A percentile compares a stretch with the other conserved stretches of the same genome.
Evolutionary conservation across 2,113 vertebrate genomes (phyloP).

Genomic region (Colossoma macropomum): DNA sequence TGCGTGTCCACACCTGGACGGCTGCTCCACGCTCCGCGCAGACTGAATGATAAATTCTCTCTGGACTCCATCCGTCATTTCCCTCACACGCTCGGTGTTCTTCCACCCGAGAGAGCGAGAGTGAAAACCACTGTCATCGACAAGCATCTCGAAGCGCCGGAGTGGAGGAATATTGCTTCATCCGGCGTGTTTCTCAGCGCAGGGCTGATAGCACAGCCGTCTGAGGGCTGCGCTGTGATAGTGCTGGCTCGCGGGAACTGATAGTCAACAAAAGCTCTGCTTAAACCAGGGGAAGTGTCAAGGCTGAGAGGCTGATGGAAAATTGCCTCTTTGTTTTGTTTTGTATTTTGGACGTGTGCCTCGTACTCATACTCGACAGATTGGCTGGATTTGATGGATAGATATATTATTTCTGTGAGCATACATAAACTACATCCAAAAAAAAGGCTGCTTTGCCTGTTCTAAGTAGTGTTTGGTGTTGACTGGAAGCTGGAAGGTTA

Average conservation of each 20-base stretch:
- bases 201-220: slow-evolving; percentile 58
- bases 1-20: slow-evolving; percentile 46
- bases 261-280: slow-evolving; percentile 57
- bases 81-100: slow-evolving; percentile 43
- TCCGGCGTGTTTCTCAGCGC: slow-evolving; percentile 44
- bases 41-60: slow-evolving; percentile 59
- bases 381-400: slow-evolving; percentile 51
- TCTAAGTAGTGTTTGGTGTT: too few species aligned
- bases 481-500: too few species aligned
- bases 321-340: slow-evolving; percentile 54
- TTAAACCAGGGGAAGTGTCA: slow-evolving; percentile 31
- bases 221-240: slow-evolving; percentile 58
- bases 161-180: slow-evolving; percentile 55
- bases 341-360: not conserved
- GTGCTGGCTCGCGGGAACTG: slow-evolving; percentile 50
- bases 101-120: slow-evolving; percentile 37
- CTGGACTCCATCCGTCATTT: slow-evolving; percentile 58
- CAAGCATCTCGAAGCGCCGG: slow-evolving; percentile 46
- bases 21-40: slow-evolving; percentile 20
- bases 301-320: slow-evolving; percentile 45
- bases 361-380: slow-evolving; percentile 10
- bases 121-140: slow-evolving; percentile 48
- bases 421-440: too few species aligned
- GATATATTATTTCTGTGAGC: slow-evolving; percentile 26
- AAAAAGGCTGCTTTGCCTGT: too few species aligned